phyloP scores from a whole-genome alignment of 2,797 vertebrate genomes.

The Uromys caudimaculatus region DNA sequence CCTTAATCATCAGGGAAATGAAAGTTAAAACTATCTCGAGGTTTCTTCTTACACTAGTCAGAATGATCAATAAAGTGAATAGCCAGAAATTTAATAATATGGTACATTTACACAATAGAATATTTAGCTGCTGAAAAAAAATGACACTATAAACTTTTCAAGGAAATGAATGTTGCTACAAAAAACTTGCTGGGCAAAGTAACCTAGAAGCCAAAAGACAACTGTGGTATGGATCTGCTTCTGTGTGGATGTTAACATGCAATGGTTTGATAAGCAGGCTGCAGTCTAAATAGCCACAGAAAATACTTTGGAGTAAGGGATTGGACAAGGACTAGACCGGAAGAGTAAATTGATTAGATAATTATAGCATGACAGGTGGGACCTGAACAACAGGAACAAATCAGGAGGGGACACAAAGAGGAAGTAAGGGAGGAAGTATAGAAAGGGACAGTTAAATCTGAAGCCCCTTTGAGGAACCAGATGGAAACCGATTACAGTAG shows the following conservation, averaged over 20 bases:
- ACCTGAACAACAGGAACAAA: background rate
- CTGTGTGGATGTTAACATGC: background rate
- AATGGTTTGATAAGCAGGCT: background rate
- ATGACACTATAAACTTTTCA: background rate
- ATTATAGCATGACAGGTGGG: background rate
- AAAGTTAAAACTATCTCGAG: background rate
- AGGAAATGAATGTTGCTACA: background rate
- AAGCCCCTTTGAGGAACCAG: background rate
- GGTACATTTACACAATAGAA: background rate
- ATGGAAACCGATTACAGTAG: background rate
- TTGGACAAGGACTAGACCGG: background rate
- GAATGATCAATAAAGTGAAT: background rate
- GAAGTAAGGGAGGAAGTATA: background rate
- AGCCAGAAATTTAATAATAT: background rate
- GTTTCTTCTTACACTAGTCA: background rate
- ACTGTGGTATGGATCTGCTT: background rate
- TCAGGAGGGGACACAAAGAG: background rate
- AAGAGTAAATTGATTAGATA: background rate
- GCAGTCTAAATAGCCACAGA: background rate
- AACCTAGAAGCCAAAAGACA: background rate
- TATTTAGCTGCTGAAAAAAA: background rate
- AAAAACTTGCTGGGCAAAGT: background rate
- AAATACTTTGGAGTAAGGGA: background rate
- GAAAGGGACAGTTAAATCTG: background rate
- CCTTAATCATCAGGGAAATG: background rate